Conservation (phyloP, 2,888 invertebrate species). For the Limnephilus marmoratus region DNA sequence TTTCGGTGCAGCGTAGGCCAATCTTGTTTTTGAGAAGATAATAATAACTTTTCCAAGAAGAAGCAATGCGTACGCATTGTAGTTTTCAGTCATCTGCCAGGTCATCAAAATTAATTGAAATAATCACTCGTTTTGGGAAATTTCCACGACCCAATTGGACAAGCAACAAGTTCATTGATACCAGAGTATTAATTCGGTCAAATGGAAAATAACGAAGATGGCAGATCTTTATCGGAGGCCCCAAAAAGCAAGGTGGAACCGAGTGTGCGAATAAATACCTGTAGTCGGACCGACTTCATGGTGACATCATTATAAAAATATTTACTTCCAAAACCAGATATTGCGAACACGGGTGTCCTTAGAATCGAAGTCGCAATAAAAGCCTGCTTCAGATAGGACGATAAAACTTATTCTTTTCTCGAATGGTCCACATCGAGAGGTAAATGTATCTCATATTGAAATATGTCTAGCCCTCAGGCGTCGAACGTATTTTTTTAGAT, state of each 20-base stretch:
- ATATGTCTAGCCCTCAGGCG: neutral
- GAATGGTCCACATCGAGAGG: neutral
- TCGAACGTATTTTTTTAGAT: too few relatives aligned
- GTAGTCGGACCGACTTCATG: neutral
- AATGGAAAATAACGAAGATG: neutral
- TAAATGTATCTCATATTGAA: neutral
- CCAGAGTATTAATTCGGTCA: neutral
- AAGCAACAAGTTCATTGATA: slow-evolving; percentile 17
- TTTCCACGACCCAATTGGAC: neutral
- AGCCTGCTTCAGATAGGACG: neutral
- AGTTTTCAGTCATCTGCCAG: neutral
- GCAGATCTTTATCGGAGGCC: neutral
- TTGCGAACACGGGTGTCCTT: neutral
- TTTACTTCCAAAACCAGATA: neutral
- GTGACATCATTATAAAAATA: slow-evolving; percentile 2
- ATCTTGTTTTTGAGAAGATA: neutral
- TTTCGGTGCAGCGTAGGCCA: neutral
- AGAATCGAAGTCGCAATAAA: neutral
- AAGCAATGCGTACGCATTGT: neutral
- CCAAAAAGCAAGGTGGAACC: neutral
- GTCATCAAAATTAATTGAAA: neutral
- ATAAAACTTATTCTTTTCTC: neutral
- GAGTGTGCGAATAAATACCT: neutral
- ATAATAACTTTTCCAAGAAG: neutral
- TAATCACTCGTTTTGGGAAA: slow-evolving; percentile 6